Evolutionary conservation across 2,113 vertebrate genomes (phyloP), one percentile per base, ranked within the genome.

Genomic region (Chaenocephalus aceratus): DNA sequence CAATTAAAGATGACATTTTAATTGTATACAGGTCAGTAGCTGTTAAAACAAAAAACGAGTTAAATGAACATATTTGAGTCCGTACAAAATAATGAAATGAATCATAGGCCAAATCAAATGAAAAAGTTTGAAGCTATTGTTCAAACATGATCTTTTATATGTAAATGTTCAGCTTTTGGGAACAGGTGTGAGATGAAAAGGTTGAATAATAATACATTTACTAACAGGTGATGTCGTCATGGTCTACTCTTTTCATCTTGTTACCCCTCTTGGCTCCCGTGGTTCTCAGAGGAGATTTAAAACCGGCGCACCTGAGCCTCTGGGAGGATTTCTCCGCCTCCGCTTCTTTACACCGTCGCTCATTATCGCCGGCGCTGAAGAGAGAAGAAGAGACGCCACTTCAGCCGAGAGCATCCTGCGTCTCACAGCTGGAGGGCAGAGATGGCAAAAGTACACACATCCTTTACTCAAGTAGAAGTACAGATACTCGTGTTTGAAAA

Each of bases 301-400:
- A 79, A 57, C 57, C 48, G 10, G 16, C 23, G 14, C 68, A 77
- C 72, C 84, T 79, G 44, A 88, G 75, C 36, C 53, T 5, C 60
- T 15, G 58, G 79, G 83, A 89, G 87, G 84, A 84, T 58, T 75
- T 59, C 73, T 48, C 36, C 74, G 77, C 69, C 56, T 51, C 82
- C 21, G 68, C 67, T 85, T 82, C 76, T 86, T 77, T 66, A 83
- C 84, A 79, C 76, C 72, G 79, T 59, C 26, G 34, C 59, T 86
- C 80, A 82, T 86, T 92, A 80, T 48, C 36, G 18, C 46, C 74
- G 64, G 44, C 6, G 23, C 67, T 45, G 45, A 64, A 71, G 80
- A 84, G 59, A 59, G 23, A 64, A 41, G 45, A 64, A 71, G 80
- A 84, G 59, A 59, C 56, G 36, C 46, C 83, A 75, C 87, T 85